Evolutionary conservation across 2,113 vertebrate genomes (phyloP).

Genomic region (Cyanoderma ruficeps): DNA sequence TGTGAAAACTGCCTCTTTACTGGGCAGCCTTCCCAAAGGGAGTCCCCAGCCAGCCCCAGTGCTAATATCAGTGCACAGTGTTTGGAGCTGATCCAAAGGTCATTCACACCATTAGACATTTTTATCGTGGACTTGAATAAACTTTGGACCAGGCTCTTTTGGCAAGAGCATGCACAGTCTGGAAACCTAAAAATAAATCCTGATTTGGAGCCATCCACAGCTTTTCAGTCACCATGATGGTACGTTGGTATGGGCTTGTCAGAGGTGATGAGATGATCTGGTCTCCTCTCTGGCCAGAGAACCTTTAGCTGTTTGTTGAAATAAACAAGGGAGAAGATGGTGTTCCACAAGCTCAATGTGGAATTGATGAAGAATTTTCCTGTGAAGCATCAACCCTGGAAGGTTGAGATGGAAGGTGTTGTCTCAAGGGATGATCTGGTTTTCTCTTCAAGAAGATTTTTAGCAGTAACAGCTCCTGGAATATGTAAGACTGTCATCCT

Average conservation of each 20-base stretch:
- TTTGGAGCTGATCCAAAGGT: slow-evolving; percentile 58
- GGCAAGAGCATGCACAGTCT: slow-evolving; percentile 36
- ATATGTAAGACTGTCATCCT: neutral
- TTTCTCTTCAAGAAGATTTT: slow-evolving; percentile 7
- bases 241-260: neutral
- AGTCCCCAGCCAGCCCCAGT: slow-evolving; percentile 55
- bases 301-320: neutral
- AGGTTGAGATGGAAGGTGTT: neutral
- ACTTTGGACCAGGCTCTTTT: slow-evolving; percentile 57
- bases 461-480: neutral
- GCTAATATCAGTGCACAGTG: slow-evolving; percentile 44
- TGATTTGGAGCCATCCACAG: slow-evolving; percentile 19
- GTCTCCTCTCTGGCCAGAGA: neutral
- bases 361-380: neutral
- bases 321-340: neutral
- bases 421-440: neutral
- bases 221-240: slow-evolving; percentile 25
- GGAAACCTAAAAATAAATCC: slow-evolving; percentile 60
- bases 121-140: slow-evolving; percentile 62
- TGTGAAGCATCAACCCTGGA: neutral
- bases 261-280: neutral
- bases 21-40: slow-evolving; percentile 60
- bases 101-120: slow-evolving; percentile 51
- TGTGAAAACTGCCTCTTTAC: slow-evolving; percentile 30
- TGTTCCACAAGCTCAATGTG: neutral